These are phyloP conservation scores for Sylvietta virens DNA, from an alignment of 2,113 vertebrate species.

Conservation along the genomic window DNA sequence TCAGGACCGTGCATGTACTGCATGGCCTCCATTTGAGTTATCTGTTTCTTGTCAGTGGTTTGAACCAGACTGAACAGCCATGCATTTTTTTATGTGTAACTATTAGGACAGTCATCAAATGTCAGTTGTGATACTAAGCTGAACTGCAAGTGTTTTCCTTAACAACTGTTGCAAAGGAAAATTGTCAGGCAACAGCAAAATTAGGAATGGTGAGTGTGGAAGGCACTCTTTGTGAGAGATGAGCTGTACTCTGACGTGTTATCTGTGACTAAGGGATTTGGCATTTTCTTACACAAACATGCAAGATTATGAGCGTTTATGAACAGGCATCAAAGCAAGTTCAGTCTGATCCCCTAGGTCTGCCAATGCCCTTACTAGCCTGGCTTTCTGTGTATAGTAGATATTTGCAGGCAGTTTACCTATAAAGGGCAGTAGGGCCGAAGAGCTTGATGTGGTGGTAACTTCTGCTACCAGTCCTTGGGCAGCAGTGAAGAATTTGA, in stretches of 20 bases:
- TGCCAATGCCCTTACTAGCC: neutral
- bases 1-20: neutral
- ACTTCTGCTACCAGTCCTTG: neutral
- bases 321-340: neutral
- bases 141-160: conserved; percentile 50
- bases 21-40: neutral
- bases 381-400: neutral
- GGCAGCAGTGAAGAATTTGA: neutral
- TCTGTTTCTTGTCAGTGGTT: neutral
- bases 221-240: neutral
- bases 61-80: neutral
- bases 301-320: neutral
- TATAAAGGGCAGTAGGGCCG: neutral
- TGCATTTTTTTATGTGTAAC: neutral
- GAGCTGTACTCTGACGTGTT: conserved; percentile 11
- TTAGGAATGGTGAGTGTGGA: neutral
- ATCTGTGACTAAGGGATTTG: conserved; percentile 27
- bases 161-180: conserved; percentile 57
- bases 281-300: conserved; percentile 21
- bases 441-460: accelerated
- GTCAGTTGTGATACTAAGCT: conserved; percentile 6
- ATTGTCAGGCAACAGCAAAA: conserved; percentile 29
- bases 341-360: neutral
- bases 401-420: neutral
- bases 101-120: neutral